phyloP scores from a whole-genome alignment of 2,888 invertebrate genomes.

The Callimorpha dominula region DNA sequence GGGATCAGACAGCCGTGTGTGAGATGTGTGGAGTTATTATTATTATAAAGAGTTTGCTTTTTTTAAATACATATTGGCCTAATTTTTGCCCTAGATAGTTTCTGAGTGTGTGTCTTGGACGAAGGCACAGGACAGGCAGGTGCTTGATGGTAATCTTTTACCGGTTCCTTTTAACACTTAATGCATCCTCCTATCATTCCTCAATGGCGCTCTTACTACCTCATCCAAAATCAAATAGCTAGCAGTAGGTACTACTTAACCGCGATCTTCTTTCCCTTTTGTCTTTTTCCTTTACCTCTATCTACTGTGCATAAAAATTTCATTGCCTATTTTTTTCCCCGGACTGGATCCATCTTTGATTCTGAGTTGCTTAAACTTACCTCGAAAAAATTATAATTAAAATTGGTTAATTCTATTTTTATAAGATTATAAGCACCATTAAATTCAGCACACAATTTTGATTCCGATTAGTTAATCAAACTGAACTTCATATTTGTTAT shows the following conservation, averaged over 20 bases:
- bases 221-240: neutral
- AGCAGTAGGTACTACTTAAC: neutral
- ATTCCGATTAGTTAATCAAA: conserved; percentile 40
- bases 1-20: too few relatives aligned
- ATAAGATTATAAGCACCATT: conserved; percentile 22
- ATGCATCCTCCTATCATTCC: neutral
- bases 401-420: conserved; percentile 12
- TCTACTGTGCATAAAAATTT: neutral
- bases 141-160: neutral
- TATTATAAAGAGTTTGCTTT: too few relatives aligned
- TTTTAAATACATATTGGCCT: too few relatives aligned
- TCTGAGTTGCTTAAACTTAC: neutral
- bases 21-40: too few relatives aligned
- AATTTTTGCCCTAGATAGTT: too few relatives aligned
- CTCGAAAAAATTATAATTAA: neutral
- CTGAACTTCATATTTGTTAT: conserved; percentile 50
- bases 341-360: neutral
- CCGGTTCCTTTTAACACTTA: neutral
- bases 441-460: conserved; percentile 32
- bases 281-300: neutral
- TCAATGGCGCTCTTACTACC: neutral
- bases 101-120: too few relatives aligned
- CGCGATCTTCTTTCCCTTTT: neutral
- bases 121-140: neutral
- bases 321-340: neutral